Evolutionary conservation across 92 coral and sea anemone species (phyloP).

Genomic region (Siderastrea radians): DNA sequence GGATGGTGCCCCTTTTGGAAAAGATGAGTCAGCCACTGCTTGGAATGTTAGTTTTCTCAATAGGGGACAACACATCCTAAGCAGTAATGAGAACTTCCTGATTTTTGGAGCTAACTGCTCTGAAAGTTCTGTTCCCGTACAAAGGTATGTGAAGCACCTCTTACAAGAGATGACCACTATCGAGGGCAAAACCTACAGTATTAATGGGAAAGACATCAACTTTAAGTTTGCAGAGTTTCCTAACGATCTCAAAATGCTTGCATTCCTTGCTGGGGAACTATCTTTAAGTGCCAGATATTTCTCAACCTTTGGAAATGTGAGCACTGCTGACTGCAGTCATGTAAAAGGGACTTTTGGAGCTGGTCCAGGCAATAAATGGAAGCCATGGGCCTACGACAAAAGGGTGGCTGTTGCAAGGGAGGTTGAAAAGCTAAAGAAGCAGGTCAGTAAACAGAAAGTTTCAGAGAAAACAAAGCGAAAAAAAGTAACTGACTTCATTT

Average conservation of each 20-base stretch:
- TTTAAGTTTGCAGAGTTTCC: constrained; percentile 56
- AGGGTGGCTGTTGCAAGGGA: constrained; percentile 41
- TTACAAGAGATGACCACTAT: constrained; percentile 45
- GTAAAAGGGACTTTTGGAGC: constrained; percentile 42
- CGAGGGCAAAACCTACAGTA: constrained; percentile 35
- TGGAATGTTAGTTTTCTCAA: constrained; percentile 51
- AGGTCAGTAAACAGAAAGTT: constrained; percentile 39
- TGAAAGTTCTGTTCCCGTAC: constrained; percentile 49
- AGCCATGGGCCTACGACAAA: constrained; percentile 53
- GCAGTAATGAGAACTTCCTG: constrained; percentile 51
- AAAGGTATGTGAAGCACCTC: constrained; percentile 56
- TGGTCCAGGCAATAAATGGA: constrained; percentile 48
- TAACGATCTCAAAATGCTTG: constrained; percentile 56
- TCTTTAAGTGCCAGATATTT: constrained; percentile 43
- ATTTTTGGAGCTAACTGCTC: constrained; percentile 68
- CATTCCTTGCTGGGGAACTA: constrained; percentile 35
- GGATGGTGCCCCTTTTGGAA: constrained; percentile 43
- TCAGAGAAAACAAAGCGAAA: constrained; percentile 37
- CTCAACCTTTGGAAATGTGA: constrained; percentile 54
- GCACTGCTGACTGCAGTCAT: constrained; percentile 35
- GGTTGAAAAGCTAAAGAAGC: constrained; percentile 44
- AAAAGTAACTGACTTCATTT: constrained; percentile 38
- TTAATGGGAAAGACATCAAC: constrained; percentile 55
- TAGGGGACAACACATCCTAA: constrained; percentile 53
- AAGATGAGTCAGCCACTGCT: constrained; percentile 23